Evolutionary conservation across 2,797 vertebrate genomes (phyloP), one percentile per base, ranked within the genome.

Genomic region (Periparus ater): DNA sequence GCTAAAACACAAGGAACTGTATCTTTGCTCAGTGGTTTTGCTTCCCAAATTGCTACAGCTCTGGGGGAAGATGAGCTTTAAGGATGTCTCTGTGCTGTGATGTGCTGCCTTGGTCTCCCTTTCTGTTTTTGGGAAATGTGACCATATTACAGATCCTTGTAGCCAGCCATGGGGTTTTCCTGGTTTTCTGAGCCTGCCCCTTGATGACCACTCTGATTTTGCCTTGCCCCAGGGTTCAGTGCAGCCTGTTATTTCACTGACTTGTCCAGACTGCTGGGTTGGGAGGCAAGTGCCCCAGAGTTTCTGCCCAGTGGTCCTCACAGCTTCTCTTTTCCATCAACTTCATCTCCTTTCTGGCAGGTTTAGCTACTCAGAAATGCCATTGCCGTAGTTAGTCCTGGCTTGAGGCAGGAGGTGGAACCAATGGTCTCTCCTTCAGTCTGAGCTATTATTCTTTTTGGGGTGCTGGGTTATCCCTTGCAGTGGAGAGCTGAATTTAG

Each of bases 101-200:
- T 42, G n/a, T 1, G 2, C 30, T 83, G 51, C 51, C 25, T 58
- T 57, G 34, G 13, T 47, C 50, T 85, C 16, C 29, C 54, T 60
- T 76, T 82, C 36, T 26, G 36, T 29, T 61, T 51, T 9, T 26
- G 50, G 27, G 30, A 10, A 40, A 14, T 3, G 2, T 0, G 0
- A 53, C 38, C 32, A 10, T 30, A 20, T 34, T 77, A 36, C 0
- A 2, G 22, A 61, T 5, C 11, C n/a, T 40, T 72, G 27, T 5
- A 57, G 60, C 5, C 42, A 73, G 47, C 55, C 53, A 10, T 11
- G 18, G 88, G 18, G 26, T 66, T 45, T 62, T 77, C 34, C 34
- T 74, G 25, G 3, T 47, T 75, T 91, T 70, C 61, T 80, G 42
- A 66, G n/a, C 23, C 47, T 70, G 13, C 14, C 21, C 3, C 40